Conservation (phyloP, 92 coral and sea anemone genomes). For the Muricea muricata region DNA sequence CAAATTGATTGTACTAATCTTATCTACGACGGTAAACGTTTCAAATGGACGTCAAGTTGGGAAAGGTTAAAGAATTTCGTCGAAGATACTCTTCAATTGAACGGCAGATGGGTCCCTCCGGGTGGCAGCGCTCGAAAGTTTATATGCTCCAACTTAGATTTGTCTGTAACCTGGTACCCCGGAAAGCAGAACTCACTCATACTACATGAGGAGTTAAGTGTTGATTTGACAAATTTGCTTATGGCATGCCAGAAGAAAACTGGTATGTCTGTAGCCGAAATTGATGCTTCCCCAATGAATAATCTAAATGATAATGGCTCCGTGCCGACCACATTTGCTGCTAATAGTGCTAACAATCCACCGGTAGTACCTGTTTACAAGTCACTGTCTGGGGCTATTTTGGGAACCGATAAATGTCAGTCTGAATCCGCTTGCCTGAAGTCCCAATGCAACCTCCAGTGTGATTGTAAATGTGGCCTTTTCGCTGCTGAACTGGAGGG, state of each 20-base stretch:
- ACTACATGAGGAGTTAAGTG: not conserved
- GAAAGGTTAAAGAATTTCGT: slow-evolving; percentile 8
- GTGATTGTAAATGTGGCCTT: not conserved
- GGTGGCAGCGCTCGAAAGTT: slow-evolving; percentile 21
- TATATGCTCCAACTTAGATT: not conserved
- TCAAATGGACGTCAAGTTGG: not conserved
- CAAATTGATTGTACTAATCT: not conserved
- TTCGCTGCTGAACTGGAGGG: not conserved
- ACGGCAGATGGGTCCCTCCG: slow-evolving; percentile 22
- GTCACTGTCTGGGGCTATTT: no score
- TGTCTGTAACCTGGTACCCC: no score
- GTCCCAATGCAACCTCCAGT: not conserved
- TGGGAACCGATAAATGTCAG: no score
- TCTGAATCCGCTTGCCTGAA: not conserved
- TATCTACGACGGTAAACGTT: slow-evolving; percentile 25
- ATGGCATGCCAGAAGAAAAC: not conserved
- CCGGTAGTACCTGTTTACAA: no score
- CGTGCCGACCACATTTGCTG: no score
- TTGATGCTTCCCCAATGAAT: not conserved
- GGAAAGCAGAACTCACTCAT: not conserved
- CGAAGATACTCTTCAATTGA: not conserved
- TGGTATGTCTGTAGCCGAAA: not conserved
- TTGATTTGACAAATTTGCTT: not conserved
- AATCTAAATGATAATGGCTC: no score
- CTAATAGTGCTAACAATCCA: no score